Percentiles rank a stretch among this genome's conserved stretches.
Evolutionary conservation across 2,888 invertebrate species (phyloP).

Genomic region (Oxystoma pomonae): DNA sequence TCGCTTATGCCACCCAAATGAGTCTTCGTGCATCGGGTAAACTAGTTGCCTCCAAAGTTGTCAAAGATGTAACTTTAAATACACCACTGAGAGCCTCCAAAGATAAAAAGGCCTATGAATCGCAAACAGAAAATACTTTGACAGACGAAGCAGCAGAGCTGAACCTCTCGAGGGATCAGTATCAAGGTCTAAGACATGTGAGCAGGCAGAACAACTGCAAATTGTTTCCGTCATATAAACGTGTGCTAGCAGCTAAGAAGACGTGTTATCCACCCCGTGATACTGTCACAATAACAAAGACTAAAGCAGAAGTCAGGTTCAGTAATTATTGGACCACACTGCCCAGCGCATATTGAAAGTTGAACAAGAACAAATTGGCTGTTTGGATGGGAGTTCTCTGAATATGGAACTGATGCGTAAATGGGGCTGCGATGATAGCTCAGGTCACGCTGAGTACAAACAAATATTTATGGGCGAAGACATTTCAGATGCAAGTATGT

Average conservation of each 20-base stretch:
- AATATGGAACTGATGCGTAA: conserved; percentile 2
- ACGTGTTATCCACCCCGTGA: conserved; percentile 7
- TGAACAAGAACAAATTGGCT: conserved; percentile 4
- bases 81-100: conserved; percentile 7
- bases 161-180: conserved; percentile 6
- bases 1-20: too few relatives aligned
- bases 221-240: conserved; percentile 7
- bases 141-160: conserved; percentile 12
- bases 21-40: too few relatives aligned
- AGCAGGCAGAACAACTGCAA: conserved; percentile 7
- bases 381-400: neutral
- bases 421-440: conserved; percentile 8
- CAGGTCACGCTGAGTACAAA: conserved; percentile 5
- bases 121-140: conserved; percentile 10
- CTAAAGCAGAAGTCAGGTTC: conserved; percentile 7
- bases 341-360: conserved; percentile 6
- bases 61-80: conserved; percentile 1
- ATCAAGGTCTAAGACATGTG: conserved; percentile 2
- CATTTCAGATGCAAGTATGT: conserved; percentile 5
- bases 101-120: neutral
- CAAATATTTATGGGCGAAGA: conserved; percentile 4
- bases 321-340: conserved; percentile 8
- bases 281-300: conserved; percentile 2
- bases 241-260: conserved; percentile 6
- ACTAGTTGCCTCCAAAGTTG: conserved; percentile 3